Conservation (phyloP, 2,888 invertebrate species). For the Coelogynopora nodosa region DNA sequence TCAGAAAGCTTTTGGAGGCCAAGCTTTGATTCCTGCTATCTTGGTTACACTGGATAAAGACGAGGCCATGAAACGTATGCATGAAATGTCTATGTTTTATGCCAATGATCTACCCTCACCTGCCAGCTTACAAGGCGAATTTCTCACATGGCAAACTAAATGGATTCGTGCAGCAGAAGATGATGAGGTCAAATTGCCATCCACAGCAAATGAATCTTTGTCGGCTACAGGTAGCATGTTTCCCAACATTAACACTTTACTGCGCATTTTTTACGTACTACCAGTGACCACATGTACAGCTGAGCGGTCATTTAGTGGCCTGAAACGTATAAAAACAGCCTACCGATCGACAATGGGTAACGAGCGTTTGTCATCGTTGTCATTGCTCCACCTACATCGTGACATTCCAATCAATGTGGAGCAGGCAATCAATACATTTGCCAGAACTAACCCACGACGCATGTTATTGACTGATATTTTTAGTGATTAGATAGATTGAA, state of each 20-base stretch:
- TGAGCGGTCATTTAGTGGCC: constrained; percentile 14
- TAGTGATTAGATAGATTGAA: neutral
- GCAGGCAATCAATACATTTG: neutral
- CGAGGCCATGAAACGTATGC: neutral
- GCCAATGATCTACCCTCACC: neutral
- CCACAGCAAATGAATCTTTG: neutral
- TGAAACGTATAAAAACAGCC: neutral
- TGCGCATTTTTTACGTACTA: neutral
- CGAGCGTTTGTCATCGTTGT: neutral
- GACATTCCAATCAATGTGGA: constrained; percentile 13
- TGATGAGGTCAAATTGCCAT: neutral
- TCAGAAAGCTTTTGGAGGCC: neutral
- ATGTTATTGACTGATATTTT: neutral
- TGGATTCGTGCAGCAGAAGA: neutral
- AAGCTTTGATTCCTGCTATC: constrained; percentile 18
- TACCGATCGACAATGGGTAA: constrained; percentile 6
- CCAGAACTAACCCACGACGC: neutral
- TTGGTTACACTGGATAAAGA: neutral
- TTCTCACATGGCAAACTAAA: constrained; percentile 15
- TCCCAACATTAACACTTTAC: constrained; percentile 15
- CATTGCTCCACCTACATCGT: neutral
- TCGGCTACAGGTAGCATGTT: constrained; percentile 6
- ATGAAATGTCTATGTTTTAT: neutral
- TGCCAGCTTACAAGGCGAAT: constrained; percentile 5
- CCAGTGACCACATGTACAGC: constrained; percentile 25